A percentile compares a stretch with the other conserved stretches of the same genome.
Evolutionary conservation across 1,140 invertebrate genomes (phyloP).

Genomic region (Monochamus saltuarius): DNA sequence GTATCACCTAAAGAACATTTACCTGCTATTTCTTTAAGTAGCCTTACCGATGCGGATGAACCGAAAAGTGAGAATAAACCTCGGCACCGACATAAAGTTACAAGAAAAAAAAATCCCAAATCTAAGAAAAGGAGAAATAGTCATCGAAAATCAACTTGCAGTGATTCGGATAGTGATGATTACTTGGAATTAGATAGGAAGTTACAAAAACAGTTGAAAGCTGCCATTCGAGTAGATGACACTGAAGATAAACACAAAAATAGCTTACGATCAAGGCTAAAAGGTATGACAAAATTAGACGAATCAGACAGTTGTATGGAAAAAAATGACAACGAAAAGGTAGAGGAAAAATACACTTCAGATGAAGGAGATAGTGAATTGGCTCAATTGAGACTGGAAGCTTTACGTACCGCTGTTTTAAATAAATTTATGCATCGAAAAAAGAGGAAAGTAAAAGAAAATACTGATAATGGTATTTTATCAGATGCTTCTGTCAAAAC

Average conservation of each 20-base stretch:
- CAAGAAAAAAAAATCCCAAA: constrained; percentile 12
- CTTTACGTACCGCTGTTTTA: constrained; percentile 46
- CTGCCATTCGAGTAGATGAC: constrained; percentile 39
- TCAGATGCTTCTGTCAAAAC: neutral
- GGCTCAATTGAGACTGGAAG: constrained; percentile 44
- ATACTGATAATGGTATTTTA: neutral
- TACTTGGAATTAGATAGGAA: constrained; percentile 9
- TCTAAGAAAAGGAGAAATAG: constrained; percentile 21
- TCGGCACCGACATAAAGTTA: constrained; percentile 9
- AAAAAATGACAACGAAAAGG: constrained; percentile 15
- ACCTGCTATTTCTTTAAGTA: constrained; percentile 48
- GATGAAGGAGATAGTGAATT: constrained; percentile 41
- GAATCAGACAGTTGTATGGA: neutral
- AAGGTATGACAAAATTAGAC: constrained; percentile 29
- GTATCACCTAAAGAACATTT: constrained; percentile 42
- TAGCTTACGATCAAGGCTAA: constrained; percentile 33
- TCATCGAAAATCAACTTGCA: constrained; percentile 8
- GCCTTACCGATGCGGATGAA: constrained; percentile 39
- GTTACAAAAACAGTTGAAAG: constrained; percentile 40
- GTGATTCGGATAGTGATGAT: constrained; percentile 32
- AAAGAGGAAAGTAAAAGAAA: constrained; percentile 34
- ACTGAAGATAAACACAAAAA: constrained; percentile 33
- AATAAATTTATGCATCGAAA: constrained; percentile 45
- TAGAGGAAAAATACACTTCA: constrained; percentile 22
- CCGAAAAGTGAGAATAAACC: constrained; percentile 11